Conservation (phyloP, 2,797 vertebrate genomes). For the Mormyrus proboscirostris region DNA sequence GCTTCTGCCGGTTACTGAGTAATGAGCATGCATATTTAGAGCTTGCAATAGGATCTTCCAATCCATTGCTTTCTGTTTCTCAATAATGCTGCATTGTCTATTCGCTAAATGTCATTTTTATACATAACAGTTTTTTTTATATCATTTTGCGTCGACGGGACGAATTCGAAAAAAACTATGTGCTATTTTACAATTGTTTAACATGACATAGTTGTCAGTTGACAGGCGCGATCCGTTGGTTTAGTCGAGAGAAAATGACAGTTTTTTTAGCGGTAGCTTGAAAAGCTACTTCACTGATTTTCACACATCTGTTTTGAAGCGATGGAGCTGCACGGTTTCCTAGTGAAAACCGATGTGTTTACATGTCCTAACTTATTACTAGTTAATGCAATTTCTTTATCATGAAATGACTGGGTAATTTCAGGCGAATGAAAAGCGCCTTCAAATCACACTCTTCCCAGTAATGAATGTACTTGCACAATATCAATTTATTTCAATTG, state of each 20-base stretch:
- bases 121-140: background rate
- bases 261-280: background rate
- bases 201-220: background rate
- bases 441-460: background rate
- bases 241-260: background rate
- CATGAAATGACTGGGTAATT: background rate
- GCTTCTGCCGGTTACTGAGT: constrained; percentile 25
- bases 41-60: constrained; percentile 25
- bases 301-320: background rate
- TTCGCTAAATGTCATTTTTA: constrained; percentile 21
- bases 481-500: constrained; percentile 1
- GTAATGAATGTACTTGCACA: background rate
- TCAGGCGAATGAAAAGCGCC: background rate
- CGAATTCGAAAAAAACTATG: background rate
- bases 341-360: constrained; percentile 2
- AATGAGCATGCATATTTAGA: constrained; percentile 32
- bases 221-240: background rate
- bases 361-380: background rate
- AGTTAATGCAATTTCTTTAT: background rate
- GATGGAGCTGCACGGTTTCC: background rate
- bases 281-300: background rate
- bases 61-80: constrained; percentile 1
- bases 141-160: background rate
- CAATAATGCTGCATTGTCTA: constrained; percentile 3
- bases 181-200: constrained; percentile 3